Evolutionary conservation across 2,113 vertebrate genomes (phyloP), one percentile per base, ranked within the genome.

Genomic region (Prinia subflava): DNA sequence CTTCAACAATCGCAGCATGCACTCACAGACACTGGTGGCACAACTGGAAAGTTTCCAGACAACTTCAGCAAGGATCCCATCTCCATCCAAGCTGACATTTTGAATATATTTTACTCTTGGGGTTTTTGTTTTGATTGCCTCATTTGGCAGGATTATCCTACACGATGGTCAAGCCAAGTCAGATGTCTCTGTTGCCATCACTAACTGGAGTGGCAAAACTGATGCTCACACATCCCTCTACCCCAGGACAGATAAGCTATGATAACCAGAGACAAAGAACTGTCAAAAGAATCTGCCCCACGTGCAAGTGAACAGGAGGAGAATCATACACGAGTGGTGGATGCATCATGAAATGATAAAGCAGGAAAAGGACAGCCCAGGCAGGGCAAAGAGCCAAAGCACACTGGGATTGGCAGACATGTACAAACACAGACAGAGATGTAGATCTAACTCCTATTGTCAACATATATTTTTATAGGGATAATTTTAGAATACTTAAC

Each of bases 401-500:
- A 56, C 21, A 21, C 64, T 93, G 69, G 25, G 60, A 81, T 9
- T 77, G 77, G 83, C 42, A 81, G 89, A 81, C 83, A 20, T 27
- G 47, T 41, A 77, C 90, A 86, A 91, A 92, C 90, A 92, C n/a
- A 86, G 76, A 78, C 7, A 31, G 56, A 47, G 25, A 88, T 56
- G 75, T 69, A 86, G 69, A 92, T 75, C 46, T 81, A 91, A 44
- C 62, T 92, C 65, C 44, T 60, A 53, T 68, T 92, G 79, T 96
- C 90, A 83, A 67, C 63, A 70, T 79, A 15, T 62, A 56, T 79
- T 89, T 93, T 91, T 44, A 87, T 73, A 64, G 60, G 47, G 42
- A 90, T 80, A 83, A 63, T 92, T 92, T 89, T 81, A 89, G 64
- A 84, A 35, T 78, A 56, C 87, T 89, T 94, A 83, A 81, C 78